phyloP scores from a whole-genome alignment of 2,113 vertebrate genomes.

The Neotragus pygmaeus region DNA sequence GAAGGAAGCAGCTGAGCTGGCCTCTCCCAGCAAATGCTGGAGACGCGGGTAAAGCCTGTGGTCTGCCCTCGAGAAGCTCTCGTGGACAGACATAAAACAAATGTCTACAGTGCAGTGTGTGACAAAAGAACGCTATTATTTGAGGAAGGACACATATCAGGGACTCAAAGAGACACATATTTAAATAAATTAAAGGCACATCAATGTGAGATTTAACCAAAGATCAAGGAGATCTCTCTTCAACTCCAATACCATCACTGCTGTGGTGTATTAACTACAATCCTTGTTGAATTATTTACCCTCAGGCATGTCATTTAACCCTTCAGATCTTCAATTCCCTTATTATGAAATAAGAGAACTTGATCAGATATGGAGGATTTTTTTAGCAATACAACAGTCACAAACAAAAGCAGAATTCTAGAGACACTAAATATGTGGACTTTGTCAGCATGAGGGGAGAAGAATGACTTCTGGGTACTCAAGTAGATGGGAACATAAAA shows the following conservation, averaged over 20 bases:
- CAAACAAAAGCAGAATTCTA: slow-evolving; percentile 26
- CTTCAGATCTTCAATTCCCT: not conserved
- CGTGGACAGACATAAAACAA: not conserved
- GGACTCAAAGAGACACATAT: not conserved
- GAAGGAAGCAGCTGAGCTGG: not conserved
- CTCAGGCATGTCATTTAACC: not conserved
- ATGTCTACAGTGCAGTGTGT: not conserved
- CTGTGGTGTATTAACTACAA: not conserved
- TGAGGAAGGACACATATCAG: not conserved
- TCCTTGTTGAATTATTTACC: not conserved
- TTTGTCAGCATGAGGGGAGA: not conserved
- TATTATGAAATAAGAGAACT: not conserved
- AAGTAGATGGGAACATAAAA: not conserved
- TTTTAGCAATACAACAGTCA: not conserved
- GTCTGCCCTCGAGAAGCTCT: not conserved
- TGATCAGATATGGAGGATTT: not conserved
- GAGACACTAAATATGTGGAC: not conserved
- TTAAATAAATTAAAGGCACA: not conserved
- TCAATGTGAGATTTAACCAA: not conserved
- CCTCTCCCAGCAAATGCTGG: not conserved
- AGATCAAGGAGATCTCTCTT: not conserved
- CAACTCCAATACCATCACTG: not conserved
- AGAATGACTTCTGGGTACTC: not conserved
- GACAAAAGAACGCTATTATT: not conserved
- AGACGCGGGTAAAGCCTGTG: not conserved